phyloP scores from a whole-genome alignment of 2,113 vertebrate species.

The Calidris pygmaea region DNA sequence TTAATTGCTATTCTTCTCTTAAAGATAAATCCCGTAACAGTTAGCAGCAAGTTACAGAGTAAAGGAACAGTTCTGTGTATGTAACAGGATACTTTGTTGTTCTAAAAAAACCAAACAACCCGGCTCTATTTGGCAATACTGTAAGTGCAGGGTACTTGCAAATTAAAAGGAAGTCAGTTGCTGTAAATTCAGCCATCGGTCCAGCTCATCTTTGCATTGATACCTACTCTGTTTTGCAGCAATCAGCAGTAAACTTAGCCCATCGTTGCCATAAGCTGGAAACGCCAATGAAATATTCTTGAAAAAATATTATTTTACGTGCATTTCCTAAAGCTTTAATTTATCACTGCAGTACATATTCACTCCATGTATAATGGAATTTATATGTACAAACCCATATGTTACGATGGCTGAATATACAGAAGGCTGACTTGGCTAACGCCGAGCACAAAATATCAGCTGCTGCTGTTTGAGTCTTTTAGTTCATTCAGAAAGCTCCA shows the following conservation, averaged over 20 bases:
- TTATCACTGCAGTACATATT: neutral
- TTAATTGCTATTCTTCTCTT: conserved; percentile 19
- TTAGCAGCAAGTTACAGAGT: neutral
- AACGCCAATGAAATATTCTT: neutral
- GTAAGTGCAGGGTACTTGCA: neutral
- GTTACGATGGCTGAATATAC: neutral
- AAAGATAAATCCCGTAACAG: neutral
- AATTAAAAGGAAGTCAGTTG: neutral
- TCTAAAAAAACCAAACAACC: neutral
- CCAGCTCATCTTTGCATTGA: neutral
- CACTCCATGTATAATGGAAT: neutral
- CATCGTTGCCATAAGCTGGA: neutral
- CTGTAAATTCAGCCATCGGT: neutral
- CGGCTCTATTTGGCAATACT: neutral
- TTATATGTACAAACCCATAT: neutral
- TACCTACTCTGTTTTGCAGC: neutral
- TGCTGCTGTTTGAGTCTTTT: neutral
- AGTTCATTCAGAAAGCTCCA: neutral
- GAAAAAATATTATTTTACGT: neutral
- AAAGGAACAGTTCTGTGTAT: neutral
- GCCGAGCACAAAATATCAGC: neutral
- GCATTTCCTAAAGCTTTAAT: neutral
- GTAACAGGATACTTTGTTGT: neutral
- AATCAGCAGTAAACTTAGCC: neutral
- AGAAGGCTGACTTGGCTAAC: neutral